Evolutionary conservation across 1,140 invertebrate species (phyloP).

Genomic region (Drosophila kikkawai): DNA sequence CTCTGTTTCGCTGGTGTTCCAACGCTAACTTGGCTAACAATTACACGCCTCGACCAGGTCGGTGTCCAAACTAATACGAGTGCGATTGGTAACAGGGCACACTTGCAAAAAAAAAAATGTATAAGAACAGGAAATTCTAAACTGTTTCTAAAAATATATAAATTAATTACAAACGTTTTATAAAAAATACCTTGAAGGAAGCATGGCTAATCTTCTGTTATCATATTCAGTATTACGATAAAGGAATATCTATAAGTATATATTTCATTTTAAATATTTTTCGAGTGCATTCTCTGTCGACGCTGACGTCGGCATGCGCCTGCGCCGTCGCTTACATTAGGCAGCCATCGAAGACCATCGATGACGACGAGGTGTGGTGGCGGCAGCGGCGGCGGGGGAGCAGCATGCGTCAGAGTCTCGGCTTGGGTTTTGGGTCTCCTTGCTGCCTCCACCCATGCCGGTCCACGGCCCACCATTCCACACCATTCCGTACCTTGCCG

Average conservation of each 20-base stretch:
- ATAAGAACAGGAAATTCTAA: neutral
- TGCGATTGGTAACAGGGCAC: constrained; percentile 2
- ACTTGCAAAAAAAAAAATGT: constrained; percentile 9
- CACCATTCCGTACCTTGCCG: constrained; percentile 1
- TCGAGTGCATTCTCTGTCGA: constrained; percentile 42
- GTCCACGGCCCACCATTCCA: constrained; percentile 11
- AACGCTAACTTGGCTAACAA: constrained; percentile 77
- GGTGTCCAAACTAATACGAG: constrained; percentile 61
- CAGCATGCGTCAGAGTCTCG: constrained; percentile 58
- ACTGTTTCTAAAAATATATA: neutral
- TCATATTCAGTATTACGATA: neutral
- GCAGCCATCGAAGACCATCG: constrained; percentile 29
- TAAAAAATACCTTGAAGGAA: neutral
- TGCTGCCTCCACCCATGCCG: constrained; percentile 13
- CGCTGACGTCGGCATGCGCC: constrained; percentile 73
- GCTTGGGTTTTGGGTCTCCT: constrained; percentile 28
- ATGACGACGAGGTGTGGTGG: constrained; percentile 11
- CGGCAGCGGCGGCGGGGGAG: constrained; percentile 26
- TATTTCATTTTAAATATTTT: constrained; percentile 13
- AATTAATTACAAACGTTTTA: neutral
- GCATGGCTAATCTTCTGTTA: neutral
- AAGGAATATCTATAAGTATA: neutral
- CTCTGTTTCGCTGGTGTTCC: constrained; percentile 56
- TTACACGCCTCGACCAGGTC: constrained; percentile 70
- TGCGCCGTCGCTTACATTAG: constrained; percentile 77